phyloP scores from a whole-genome alignment of 1,140 invertebrate species.

The Augochlora pura region DNA sequence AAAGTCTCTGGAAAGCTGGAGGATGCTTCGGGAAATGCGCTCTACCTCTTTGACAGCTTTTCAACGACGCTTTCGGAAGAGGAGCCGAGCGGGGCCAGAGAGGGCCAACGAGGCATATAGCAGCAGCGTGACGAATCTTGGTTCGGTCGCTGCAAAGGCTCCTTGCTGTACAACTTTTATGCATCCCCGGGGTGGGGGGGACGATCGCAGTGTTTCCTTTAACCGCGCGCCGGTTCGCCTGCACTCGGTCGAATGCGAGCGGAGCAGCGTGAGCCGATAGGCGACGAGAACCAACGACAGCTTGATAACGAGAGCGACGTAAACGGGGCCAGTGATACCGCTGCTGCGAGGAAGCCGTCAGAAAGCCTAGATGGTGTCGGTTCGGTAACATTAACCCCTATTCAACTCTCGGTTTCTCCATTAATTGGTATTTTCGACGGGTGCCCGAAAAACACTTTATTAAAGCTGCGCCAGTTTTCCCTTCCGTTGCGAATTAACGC shows the following conservation, averaged over 20 bases:
- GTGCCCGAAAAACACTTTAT: too few relatives aligned
- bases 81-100: too few relatives aligned
- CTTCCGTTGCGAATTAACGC: too few relatives aligned
- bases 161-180: conserved; percentile 30
- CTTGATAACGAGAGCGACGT: conserved; percentile 33
- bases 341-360: not conserved
- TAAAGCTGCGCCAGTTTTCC: too few relatives aligned
- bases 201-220: conserved; percentile 24
- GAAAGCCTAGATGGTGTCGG: too few relatives aligned
- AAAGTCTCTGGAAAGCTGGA: not conserved
- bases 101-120: conserved; percentile 16
- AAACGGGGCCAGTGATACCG: conserved; percentile 27
- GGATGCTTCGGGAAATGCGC: not conserved
- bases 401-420: too few relatives aligned
- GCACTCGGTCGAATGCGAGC: not conserved
- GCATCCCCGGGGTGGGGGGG: conserved; percentile 6
- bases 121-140: conserved; percentile 5
- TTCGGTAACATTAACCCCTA: too few relatives aligned
- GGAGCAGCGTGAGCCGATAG: conserved; percentile 29
- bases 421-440: too few relatives aligned
- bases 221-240: conserved; percentile 1
- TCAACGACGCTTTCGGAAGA: not conserved
- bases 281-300: conserved; percentile 31
- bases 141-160: not conserved
- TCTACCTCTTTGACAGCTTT: not conserved